Evolutionary conservation across 2,888 invertebrate species (phyloP), one percentile per base, ranked within the genome.

Genomic region (Rotaria sp.): DNA sequence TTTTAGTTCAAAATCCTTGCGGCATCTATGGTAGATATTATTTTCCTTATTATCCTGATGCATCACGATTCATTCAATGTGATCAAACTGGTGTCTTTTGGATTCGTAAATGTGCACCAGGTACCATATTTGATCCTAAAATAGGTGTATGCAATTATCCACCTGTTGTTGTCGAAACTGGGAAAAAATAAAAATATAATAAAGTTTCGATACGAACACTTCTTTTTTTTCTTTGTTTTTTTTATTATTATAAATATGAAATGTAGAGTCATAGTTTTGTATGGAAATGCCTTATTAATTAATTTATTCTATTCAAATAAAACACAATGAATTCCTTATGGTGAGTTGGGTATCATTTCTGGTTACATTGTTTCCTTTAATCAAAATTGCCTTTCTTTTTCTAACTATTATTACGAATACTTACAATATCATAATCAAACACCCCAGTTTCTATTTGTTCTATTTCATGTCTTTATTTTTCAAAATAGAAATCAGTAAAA

Each of bases 1-100:
- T 80, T 80, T 80, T n/a, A 80, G 80, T 80, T 80, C 41, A 80
- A n/a, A 80, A 80, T 80, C 80, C 80, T 45, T 80, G 80, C 45
- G 80, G 80, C 41, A 80, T n/a, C 45, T 80, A 45, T 80, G 80
- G 80, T 80, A 26, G 45, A n/a, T 80, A 80, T 15, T 80, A 80
- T 45, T 80, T 80, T 45, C 80, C 80, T 15, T 80, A 80, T 45
- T 80, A 45, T 80, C 80, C 80, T 26, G 80, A 80, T 80, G 26
- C 80, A n/a, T 45, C 80, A n/a, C 80, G 80, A 80, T 80, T 80
- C 45, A 80, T 80, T 80, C 80, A 80, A 45, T 80, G 80, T 45
- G 80, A 80, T n/a, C 80, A 80, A n/a, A 80, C 80, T n/a, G 80
- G 80, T 45, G 80, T 80, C 1, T 80, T 80, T 15, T 80, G 80